Percentiles rank a stretch among this genome's conserved stretches.
These are phyloP conservation scores for Microctenopoma stevenorrisi DNA, from an alignment of 2,797 vertebrate species.

Conservation along the genomic window DNA sequence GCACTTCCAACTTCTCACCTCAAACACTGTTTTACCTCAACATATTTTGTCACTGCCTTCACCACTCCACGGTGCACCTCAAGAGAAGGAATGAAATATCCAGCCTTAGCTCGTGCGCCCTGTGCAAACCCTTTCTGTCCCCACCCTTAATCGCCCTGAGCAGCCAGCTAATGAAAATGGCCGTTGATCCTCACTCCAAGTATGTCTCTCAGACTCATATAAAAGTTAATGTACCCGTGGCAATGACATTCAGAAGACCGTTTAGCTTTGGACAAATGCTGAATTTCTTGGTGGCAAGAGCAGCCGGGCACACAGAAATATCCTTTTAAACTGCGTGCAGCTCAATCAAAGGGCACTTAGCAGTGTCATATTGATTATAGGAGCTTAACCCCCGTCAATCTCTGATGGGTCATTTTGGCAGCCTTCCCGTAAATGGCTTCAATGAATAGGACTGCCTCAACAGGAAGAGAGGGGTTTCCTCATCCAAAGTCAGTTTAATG, in stretches of 20 bases:
- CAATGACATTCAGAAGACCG: conserved; percentile 78
- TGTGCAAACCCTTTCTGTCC: conserved; percentile 31
- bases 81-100: conserved; percentile 31
- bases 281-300: conserved; percentile 67
- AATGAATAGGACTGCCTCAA: conserved; percentile 24
- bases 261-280: conserved; percentile 75
- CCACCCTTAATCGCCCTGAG: conserved; percentile 62
- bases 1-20: conserved; percentile 95
- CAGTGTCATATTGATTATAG: conserved; percentile 81
- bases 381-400: conserved; percentile 79
- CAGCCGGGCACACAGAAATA: conserved; percentile 72
- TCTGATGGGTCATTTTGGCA: conserved; percentile 71
- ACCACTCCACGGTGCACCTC: conserved; percentile 19
- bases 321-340: conserved; percentile 70
- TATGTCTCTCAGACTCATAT: conserved; percentile 72
- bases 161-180: conserved; percentile 71
- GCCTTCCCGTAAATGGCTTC: conserved; percentile 53
- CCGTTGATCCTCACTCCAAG: conserved; percentile 61
- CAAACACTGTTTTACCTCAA: conserved; percentile 81
- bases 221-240: conserved; percentile 80
- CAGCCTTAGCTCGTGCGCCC: conserved; percentile 2
- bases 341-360: conserved; percentile 83
- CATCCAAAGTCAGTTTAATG: background rate
- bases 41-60: conserved; percentile 61
- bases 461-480: conserved; percentile 36